Base-by-base conservation (phyloP, 2,888 invertebrate genomes). In the Epirrhoe alternata region DNA sequence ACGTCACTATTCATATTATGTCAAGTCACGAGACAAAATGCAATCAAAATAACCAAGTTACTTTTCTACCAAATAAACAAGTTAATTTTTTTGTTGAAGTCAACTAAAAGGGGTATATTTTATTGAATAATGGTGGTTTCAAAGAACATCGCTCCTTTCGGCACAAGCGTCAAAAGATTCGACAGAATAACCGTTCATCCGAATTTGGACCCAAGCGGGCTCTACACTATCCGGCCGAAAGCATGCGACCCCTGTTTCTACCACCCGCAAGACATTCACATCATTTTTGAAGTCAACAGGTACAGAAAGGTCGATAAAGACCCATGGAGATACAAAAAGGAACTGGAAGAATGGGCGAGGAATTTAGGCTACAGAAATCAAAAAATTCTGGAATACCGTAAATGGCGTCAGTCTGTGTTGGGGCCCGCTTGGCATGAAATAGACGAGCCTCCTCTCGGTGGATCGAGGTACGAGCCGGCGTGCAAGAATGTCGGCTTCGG, bases 321-420 rank as follows among this genome's bases (percentile, higher is more conserved):
- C 51, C 87, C 89, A 1, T 92, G 92, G 92, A 81, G 76, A 66
- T 87, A 86, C 68, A 89, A 91, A 74, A 83, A 69, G 8, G 89
- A 90, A 66, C 74, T 91, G 12, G 92, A 92, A 71, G 89, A 88
- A 31, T 92, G 92, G 92, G 80, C 87, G 1, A 75, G 74, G 69
- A 89, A 92, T 72, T 82, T 92, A 42, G 92, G 92, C 5, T 92
- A 90, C 64, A 85, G 91, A 71, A 92, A 92, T 67, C 86, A 86
- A 75, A 78, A 79, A 65, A 66, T 90, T 17, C 80, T 92, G 6
- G 78, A 80, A 12, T 63, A 74, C 45, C 79, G 86, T 38, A 75
- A 51, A 59, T 89, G 89, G 87, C 75, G 72, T 30, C 69, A 62
- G n/a, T 79, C 86, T 1, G 52, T 88, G 33, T 69, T 88, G 5